phyloP scores from a whole-genome alignment of 2,113 vertebrate species.

The Nothoprocta pentlandii region DNA sequence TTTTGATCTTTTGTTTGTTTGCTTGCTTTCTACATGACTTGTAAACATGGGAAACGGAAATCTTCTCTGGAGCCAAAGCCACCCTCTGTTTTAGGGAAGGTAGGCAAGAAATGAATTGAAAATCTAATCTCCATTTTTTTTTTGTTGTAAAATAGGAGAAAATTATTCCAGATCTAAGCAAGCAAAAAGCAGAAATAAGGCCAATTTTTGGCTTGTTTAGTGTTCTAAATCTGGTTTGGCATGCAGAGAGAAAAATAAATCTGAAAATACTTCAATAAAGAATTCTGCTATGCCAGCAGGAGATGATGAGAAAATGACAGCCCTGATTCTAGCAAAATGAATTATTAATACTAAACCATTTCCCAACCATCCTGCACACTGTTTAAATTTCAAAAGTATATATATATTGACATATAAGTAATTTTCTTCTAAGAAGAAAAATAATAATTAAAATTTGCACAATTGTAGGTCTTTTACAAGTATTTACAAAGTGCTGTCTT shows the following conservation, averaged over 20 bases:
- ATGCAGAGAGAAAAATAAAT: background rate
- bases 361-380: background rate
- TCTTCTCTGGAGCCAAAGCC: background rate
- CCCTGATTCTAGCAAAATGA: background rate
- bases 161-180: background rate
- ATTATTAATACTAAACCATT: background rate
- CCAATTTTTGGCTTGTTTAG: background rate
- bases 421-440: background rate
- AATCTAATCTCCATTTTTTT: background rate
- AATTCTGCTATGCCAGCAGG: background rate
- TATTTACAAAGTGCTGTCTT: rapidly evolving
- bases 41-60: background rate
- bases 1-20: background rate
- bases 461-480: background rate
- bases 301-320: background rate
- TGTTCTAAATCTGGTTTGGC: background rate
- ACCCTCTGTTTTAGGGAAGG: background rate
- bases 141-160: background rate
- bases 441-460: background rate
- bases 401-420: background rate
- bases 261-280: background rate
- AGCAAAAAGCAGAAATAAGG: background rate
- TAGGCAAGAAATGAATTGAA: too few relatives aligned
- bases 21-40: background rate
- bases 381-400: background rate